phyloP scores from a whole-genome alignment of 1,140 invertebrate species.

The Cydia splendana region DNA sequence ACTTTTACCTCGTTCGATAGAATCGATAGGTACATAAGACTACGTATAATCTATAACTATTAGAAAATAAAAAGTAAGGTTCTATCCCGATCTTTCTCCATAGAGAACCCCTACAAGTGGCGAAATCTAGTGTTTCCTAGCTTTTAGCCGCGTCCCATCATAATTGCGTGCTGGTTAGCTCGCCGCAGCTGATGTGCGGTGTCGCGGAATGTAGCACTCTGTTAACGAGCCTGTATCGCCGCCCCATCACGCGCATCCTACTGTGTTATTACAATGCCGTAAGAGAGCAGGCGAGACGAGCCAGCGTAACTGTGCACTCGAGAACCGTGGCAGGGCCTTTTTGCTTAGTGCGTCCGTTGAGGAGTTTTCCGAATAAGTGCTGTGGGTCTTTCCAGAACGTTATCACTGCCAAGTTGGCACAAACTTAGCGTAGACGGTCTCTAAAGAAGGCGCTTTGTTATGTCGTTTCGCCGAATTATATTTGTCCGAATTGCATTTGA shows the following conservation, averaged over 20 bases:
- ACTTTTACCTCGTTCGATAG: neutral
- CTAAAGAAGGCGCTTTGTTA: too few relatives aligned
- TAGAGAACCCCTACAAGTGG: slow-evolving; percentile 23
- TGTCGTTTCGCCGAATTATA: too few relatives aligned
- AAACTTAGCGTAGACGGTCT: too few relatives aligned
- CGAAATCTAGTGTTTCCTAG: slow-evolving; percentile 12
- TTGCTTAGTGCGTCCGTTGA: too few relatives aligned
- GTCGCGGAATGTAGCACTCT: slow-evolving; percentile 55
- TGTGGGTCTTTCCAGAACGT: too few relatives aligned
- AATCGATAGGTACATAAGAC: neutral
- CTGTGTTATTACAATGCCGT: neutral
- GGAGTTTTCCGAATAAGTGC: too few relatives aligned
- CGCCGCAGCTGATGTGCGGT: slow-evolving; percentile 56
- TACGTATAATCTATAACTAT: neutral
- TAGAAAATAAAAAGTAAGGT: neutral
- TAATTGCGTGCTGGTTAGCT: slow-evolving; percentile 45
- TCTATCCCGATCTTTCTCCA: neutral
- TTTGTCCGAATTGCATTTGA: too few relatives aligned
- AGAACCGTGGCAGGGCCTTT: neutral
- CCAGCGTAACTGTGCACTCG: neutral
- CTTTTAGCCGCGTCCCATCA: slow-evolving; percentile 33
- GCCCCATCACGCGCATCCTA: slow-evolving; percentile 43
- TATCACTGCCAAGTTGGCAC: too few relatives aligned
- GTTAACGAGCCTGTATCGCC: slow-evolving; percentile 55
- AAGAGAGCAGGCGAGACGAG: neutral